These are phyloP conservation scores for Torymus tubicola DNA, from an alignment of 2,888 invertebrate species.

Conservation along the genomic window DNA sequence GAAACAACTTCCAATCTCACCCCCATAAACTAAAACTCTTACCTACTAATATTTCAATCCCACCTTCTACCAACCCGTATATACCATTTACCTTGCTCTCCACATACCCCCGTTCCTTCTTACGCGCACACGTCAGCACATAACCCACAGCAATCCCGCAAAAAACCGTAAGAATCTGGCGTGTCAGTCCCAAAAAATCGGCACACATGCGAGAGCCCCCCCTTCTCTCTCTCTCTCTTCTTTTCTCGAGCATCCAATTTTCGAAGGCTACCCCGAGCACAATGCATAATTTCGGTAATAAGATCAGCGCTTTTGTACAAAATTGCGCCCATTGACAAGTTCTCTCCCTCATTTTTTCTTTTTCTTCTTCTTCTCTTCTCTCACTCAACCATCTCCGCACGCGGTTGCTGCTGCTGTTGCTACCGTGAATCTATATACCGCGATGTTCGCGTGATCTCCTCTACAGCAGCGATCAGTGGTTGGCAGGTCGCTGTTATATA, in stretches of 20 bases:
- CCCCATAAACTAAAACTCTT: neutral
- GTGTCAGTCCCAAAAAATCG: slow-evolving; percentile 25
- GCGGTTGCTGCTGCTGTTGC: too few species aligned
- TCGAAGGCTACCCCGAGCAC: slow-evolving; percentile 24
- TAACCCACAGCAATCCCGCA: neutral
- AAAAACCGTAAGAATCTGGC: slow-evolving; percentile 28
- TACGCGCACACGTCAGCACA: slow-evolving; percentile 8
- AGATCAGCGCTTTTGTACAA: slow-evolving; percentile 13
- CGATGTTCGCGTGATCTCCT: too few species aligned
- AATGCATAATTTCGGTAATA: slow-evolving; percentile 45
- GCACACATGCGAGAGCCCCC: neutral
- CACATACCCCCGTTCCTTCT: slow-evolving; percentile 7
- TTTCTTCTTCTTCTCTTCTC: too few species aligned
- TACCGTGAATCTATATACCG: too few species aligned
- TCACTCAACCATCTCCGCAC: too few species aligned
- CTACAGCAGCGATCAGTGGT: too few species aligned
- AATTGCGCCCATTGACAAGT: slow-evolving; percentile 36
- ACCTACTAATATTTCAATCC: neutral
- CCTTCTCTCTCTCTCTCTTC: too few species aligned
- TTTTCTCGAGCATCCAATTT: neutral
- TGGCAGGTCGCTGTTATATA: too few species aligned
- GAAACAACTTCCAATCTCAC: too few species aligned
- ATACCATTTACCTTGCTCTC: too few species aligned
- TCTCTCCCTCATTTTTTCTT: too few species aligned
- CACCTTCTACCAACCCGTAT: neutral